Percentiles rank a stretch among this genome's conserved stretches.
Evolutionary conservation across 30 jellyfish, hydroid and myxozoan genomes (phyloP).

Genomic region (Calvadosia cruxmelitensis): DNA sequence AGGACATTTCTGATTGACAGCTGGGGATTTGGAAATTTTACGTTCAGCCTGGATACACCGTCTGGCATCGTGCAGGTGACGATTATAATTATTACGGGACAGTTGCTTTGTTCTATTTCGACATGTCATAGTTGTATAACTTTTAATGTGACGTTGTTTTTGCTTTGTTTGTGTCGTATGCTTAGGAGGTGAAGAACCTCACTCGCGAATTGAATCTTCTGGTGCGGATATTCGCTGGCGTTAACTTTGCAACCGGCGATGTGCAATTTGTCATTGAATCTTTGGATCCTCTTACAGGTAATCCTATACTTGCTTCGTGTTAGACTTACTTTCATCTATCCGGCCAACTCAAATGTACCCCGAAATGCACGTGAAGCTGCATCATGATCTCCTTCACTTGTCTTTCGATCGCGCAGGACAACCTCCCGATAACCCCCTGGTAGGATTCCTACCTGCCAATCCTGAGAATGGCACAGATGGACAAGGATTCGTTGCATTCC

Average conservation of each 20-base stretch:
- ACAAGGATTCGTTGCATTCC: slow-evolving; percentile 19
- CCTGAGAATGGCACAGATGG: slow-evolving; percentile 32
- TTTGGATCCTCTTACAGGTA: slow-evolving; percentile 20
- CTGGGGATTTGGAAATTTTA: slow-evolving; percentile 16
- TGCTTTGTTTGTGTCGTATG: not conserved
- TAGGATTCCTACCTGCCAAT: slow-evolving; percentile 28
- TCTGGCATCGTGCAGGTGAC: not conserved
- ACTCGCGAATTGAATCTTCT: not conserved
- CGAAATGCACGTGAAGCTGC: too few species aligned
- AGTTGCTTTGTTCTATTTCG: too few species aligned
- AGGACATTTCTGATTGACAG: slow-evolving; percentile 5
- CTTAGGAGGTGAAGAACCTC: slow-evolving; percentile 5
- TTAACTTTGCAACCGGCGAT: slow-evolving; percentile 6
- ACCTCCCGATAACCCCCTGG: slow-evolving; percentile 13
- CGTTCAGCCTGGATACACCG: not conserved
- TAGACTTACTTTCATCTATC: too few species aligned
- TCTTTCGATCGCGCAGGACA: slow-evolving; percentile 10
- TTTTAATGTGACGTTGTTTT: not conserved
- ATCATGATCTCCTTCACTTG: not conserved
- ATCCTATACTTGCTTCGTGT: not conserved
- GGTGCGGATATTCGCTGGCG: slow-evolving; percentile 14
- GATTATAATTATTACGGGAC: too few species aligned
- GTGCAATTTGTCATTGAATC: slow-evolving; percentile 4
- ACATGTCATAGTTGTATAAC: too few species aligned
- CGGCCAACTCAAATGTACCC: too few species aligned